Base-by-base conservation (phyloP, 2,113 vertebrate species). In the Tetraodon nigroviridis region DNA sequence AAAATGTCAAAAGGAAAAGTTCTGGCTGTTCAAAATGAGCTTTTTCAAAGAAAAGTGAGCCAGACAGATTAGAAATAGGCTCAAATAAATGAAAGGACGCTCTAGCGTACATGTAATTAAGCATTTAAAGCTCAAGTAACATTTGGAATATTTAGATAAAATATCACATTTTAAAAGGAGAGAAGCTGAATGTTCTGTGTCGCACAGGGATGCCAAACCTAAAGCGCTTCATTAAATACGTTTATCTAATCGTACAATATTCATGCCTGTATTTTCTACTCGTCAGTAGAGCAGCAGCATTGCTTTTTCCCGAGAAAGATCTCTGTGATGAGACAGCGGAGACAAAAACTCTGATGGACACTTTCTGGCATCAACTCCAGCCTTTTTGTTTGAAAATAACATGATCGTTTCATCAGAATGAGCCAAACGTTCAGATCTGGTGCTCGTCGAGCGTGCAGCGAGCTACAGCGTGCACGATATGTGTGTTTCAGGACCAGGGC, bases 401-500 rank as follows among this genome's bases (percentile, higher is more conserved):
- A 51, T 19, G 61, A 77, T 67, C 2, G 41, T 64, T 16, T 13
- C 47, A 50, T 58, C 49, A 69, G 46, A 29, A 27, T 15, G 41
- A 13, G 15, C 7, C 15, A 17, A 46, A n/a, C 44, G 6, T 16
- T 17, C 15, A 2, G 17, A 46, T n/a, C 44, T 46, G 44, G 14
- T 16, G 6, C 32, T 37, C 8, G 2, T 11, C 11, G 32, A 37
- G 32, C 11, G 32, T 37, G 32, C 32, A 2, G 32, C 4, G 24
- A 1, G 13, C 42, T 17, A 15, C 13, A 44, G 42, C 44, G 13
- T n/a, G 4, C 55, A 50, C 14, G 75, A 18, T 70, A 24, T 58
- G 7, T 59, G 41, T 70, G 65, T 7, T 54, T 59, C 42, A 97
- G 96, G 95, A 97, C 51, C 94, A 95, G 84, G 93, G 92, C 74